A percentile compares a stretch with the other conserved stretches of the same genome.
Evolutionary conservation across 2,113 vertebrate species (phyloP).

Genomic region (Proterorhinus semilunaris): DNA sequence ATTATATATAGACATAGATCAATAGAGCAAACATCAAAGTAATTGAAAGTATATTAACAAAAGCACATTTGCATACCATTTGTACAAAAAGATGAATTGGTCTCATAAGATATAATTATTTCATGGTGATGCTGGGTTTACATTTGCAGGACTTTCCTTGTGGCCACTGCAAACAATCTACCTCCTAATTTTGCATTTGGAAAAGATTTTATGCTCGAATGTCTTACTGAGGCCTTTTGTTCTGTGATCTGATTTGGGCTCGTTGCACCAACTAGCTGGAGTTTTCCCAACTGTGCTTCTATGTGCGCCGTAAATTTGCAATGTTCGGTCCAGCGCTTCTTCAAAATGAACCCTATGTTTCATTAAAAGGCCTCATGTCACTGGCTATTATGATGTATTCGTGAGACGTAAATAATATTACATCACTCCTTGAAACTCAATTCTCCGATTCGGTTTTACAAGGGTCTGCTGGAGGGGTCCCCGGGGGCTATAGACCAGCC

Average conservation of each 20-base stretch:
- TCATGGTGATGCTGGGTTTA: neutral
- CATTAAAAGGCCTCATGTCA: neutral
- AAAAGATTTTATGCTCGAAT: too few relatives aligned
- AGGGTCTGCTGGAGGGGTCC: slow-evolving; percentile 64
- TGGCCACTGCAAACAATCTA: neutral
- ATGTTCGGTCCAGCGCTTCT: neutral
- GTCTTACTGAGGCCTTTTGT: neutral
- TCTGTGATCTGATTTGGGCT: neutral
- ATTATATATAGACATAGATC: slow-evolving; percentile 13
- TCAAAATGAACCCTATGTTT: neutral
- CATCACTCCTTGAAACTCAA: slow-evolving; percentile 31
- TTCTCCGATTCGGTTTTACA: slow-evolving; percentile 47
- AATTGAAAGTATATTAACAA: neutral
- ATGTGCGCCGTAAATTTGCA: neutral
- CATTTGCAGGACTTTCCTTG: neutral
- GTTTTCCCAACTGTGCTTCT: slow-evolving; percentile 1
- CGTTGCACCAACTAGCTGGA: neutral
- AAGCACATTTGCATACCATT: neutral
- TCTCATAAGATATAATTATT: slow-evolving; percentile 1
- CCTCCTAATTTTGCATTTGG: neutral
- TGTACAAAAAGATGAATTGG: neutral
- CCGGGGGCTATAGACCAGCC: slow-evolving; percentile 71
- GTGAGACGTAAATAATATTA: slow-evolving; percentile 14
- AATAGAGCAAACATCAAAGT: slow-evolving; percentile 2
- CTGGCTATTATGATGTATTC: slow-evolving; percentile 9